Base-by-base conservation (phyloP, 1,140 invertebrate genomes). In the Drosophila sulfurigaster region DNA sequence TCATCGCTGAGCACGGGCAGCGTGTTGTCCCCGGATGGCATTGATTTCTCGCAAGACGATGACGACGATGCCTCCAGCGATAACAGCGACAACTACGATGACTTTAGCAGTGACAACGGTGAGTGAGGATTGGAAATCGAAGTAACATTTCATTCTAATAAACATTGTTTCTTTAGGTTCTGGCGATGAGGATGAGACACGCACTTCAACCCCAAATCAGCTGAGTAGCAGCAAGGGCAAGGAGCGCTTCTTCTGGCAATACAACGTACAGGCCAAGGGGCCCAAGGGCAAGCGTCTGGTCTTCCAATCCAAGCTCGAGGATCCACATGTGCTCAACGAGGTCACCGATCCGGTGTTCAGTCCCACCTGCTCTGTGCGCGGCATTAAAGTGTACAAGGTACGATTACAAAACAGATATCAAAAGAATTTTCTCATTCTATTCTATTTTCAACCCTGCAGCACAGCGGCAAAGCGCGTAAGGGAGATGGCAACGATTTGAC, bases 401-500 rank as follows among this genome's bases (percentile, higher is more conserved):
- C 10, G 16, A 32, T 28, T 10, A 2, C 16, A 10, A 25, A 25
- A 3, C 15, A 1, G 49, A 30, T 46, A 0, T 6, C 1, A 28
- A 25, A 8, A 1, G 8, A 48, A 43, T 13, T 1, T 1, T 5
- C n/a, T 46, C 2, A 25, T 25, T n/a, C 16, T 52, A 25, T 32
- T 64, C 10, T 38, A 3, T 11, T 70, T 38, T 38, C 1, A 7
- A 38, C 30, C 10, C 11, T 5, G 54, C 38, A 93, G 92, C 92
- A 93, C 91, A 97, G 98, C 91, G 98, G 98, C 5, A 99, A 99
- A 94, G 98, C 98, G 51, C 95, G 98, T 54, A 97, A 98, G 93
- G 99, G 99, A 11, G 98, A 99, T 94, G 99, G 99, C 16, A 99
- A 99, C 93, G 98, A 99, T 93, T 94, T 99, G 60, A 99, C 97